Percentiles rank a stretch among this genome's conserved stretches.
These are phyloP conservation scores for Sycophaga agraensis DNA, from an alignment of 1,140 invertebrate genomes.

Conservation along the genomic window DNA sequence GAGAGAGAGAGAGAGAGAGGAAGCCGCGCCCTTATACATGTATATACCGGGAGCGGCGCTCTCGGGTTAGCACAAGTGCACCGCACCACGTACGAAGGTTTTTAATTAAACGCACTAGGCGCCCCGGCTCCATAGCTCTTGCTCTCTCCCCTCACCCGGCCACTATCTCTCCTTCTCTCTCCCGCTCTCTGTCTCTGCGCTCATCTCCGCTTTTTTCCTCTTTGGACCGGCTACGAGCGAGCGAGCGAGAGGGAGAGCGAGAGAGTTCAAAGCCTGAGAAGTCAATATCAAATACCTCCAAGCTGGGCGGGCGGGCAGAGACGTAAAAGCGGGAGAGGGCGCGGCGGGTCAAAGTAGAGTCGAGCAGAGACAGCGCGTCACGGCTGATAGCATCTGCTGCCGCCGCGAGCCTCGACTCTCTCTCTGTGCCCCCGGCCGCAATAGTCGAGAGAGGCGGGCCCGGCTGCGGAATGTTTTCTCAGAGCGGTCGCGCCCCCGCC, in stretches of 20 bases:
- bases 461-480: constrained; percentile 23
- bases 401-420: constrained; percentile 24
- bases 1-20: not conserved
- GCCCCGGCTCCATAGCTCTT: constrained; percentile 23
- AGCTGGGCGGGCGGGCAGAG: constrained; percentile 47
- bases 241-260: no score
- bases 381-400: constrained; percentile 5
- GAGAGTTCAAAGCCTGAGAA: constrained; percentile 54
- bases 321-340: constrained; percentile 30
- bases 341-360: constrained; percentile 26
- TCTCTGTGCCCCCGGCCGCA: constrained; percentile 4
- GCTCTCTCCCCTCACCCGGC: constrained; percentile 1
- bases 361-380: constrained; percentile 29
- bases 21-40: not conserved
- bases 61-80: not conserved
- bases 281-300: constrained; percentile 59
- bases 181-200: constrained; percentile 19
- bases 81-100: constrained; percentile 42
- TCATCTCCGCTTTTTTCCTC: constrained; percentile 23
- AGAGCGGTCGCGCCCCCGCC: not conserved
- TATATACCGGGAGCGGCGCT: not conserved
- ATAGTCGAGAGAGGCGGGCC: not conserved
- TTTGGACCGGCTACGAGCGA: no score
- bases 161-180: constrained; percentile 17
- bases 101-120: constrained; percentile 54